Conservation (phyloP, 2,797 vertebrate genomes). For the Nothura maculosa region DNA sequence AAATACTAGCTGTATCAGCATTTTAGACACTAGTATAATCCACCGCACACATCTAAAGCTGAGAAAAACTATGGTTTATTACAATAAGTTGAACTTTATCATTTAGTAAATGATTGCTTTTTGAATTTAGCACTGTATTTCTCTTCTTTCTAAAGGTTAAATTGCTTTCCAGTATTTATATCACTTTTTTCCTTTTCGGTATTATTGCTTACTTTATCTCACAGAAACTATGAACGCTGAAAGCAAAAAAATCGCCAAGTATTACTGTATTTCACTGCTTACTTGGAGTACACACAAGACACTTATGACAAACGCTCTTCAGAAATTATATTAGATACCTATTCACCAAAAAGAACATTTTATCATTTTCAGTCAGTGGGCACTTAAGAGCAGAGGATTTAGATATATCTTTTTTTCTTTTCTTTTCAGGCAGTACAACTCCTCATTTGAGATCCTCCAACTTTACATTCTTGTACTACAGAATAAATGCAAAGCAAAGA, state of each 20-base stretch:
- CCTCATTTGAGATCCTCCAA: constrained; percentile 20
- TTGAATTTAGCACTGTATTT: not conserved
- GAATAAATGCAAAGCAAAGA: constrained; percentile 53
- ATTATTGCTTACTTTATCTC: constrained; percentile 35
- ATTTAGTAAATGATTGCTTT: constrained; percentile 26
- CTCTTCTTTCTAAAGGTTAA: not conserved
- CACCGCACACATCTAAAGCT: not conserved
- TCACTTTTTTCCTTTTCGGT: not conserved
- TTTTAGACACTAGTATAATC: constrained; percentile 30
- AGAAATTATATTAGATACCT: constrained; percentile 54
- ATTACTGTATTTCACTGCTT: constrained; percentile 21
- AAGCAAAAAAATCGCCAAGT: not conserved
- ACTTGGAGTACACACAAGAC: not conserved
- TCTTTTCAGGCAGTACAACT: not conserved
- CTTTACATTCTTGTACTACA: constrained; percentile 21
- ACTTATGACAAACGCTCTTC: constrained; percentile 13
- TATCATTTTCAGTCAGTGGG: constrained; percentile 67
- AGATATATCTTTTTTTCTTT: not conserved
- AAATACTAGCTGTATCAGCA: constrained; percentile 69
- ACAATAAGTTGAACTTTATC: constrained; percentile 24
- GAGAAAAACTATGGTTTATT: constrained; percentile 21
- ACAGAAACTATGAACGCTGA: constrained; percentile 25
- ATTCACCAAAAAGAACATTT: constrained; percentile 22
- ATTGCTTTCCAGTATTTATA: constrained; percentile 6
- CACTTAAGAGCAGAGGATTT: constrained; percentile 11